These are phyloP conservation scores for Dolichopus griseipennis DNA, from an alignment of 2,888 invertebrate species.

Conservation along the genomic window DNA sequence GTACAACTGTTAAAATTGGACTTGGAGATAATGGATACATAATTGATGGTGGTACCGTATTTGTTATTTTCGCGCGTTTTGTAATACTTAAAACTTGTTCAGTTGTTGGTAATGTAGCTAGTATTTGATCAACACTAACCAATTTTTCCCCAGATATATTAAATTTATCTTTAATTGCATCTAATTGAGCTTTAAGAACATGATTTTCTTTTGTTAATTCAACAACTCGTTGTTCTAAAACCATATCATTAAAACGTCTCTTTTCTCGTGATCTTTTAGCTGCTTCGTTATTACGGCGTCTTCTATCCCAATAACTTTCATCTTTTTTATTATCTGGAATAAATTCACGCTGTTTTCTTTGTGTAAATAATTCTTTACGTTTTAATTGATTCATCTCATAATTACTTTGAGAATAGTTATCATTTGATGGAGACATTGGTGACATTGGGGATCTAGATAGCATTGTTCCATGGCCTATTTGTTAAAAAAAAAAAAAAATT, in stretches of 20 bases:
- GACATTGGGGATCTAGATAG: conserved; percentile 42
- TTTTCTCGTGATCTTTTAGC: conserved; percentile 96
- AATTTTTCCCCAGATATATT: conserved; percentile 80
- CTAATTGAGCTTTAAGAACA: conserved; percentile 83
- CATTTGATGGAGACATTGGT: conserved; percentile 31
- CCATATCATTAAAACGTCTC: conserved; percentile 92
- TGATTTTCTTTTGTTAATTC: conserved; percentile 94
- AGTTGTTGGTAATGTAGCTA: conserved; percentile 73
- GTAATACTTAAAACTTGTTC: conserved; percentile 78
- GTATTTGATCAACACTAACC: conserved; percentile 79
- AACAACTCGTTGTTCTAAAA: conserved; percentile 85
- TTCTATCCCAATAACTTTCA: conserved; percentile 93
- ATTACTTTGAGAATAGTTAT: conserved; percentile 38
- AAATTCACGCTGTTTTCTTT: conserved; percentile 90
- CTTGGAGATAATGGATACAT: conserved; percentile 51
- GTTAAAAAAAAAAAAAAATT: conserved; percentile 10
- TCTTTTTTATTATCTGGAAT: conserved; percentile 96
- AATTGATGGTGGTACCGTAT: conserved; percentile 46
- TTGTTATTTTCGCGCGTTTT: conserved; percentile 51
- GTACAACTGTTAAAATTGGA: conserved; percentile 54
- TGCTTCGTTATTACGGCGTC: conserved; percentile 93
- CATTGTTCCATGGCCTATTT: conserved; percentile 29
- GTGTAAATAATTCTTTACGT: conserved; percentile 77
- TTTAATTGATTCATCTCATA: conserved; percentile 41
- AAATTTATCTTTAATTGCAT: conserved; percentile 86